Base-by-base conservation (phyloP, 2,113 vertebrate genomes). In the Rhagologus leucostigma region DNA sequence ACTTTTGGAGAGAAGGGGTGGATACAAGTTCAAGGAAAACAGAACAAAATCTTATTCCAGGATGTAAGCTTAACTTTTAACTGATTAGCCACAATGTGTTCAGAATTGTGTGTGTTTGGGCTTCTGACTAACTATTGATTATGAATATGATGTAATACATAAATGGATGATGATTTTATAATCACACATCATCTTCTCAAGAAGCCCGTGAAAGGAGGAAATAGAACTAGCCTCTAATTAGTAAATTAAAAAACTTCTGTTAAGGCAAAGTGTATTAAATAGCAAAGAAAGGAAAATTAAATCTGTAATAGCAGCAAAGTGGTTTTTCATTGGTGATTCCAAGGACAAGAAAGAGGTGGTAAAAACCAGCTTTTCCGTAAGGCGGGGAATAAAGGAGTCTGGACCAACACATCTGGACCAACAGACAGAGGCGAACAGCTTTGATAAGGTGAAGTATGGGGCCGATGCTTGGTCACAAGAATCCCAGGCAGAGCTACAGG, bases 371-470 rank as follows among this genome's bases (percentile, higher is more conserved):
- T 76, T 89, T 73, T 64, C 30, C 47, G 5, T 80, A 50, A 42
- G n/a, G 19, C 23, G 60, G 0, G 44, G 22, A 65, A 24, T n/a
- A 37, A 87, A 52, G 41, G 59, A 44, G 15, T 69, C n/a, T n/a
- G n/a, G n/a, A n/a, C n/a, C n/a, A n/a, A n/a, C 46, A 24, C 8
- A 2, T 53, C 60, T 65, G 17, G 21, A 24, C 16, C 0, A 2
- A 29, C 16, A 27, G 16, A 15, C 16, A 3, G 8, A 52, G 39
- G 46, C 7, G 21, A 67, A 0, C 0, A 0, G 22, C 20, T 76
- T 49, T 6, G 9, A 3, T 50, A 5, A 53, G 17, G 17, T 56
- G 26, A 19, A 65, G 27, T 35, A 9, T 0, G 0, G 13, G 12
- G 13, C 12, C 39, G 60, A 3, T 0, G 0, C 23, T 49, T 17